These are phyloP conservation scores for Trachurus trachurus DNA, from an alignment of 2,797 vertebrate species.

Conservation along the genomic window DNA sequence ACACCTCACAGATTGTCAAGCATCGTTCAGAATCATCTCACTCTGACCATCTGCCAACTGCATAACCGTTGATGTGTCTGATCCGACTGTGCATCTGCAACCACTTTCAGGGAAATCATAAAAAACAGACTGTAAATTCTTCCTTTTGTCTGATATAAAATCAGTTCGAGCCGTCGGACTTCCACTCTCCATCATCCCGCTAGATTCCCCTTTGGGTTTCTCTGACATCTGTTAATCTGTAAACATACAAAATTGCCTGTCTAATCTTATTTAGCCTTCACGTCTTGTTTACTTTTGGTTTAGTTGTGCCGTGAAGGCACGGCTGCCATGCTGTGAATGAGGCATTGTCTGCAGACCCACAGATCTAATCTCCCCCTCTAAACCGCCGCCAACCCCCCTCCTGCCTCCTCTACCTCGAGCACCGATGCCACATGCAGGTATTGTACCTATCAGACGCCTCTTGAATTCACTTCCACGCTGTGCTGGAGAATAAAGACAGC, in stretches of 20 bases:
- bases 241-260: slow-evolving; percentile 79
- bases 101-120: slow-evolving; percentile 56
- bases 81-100: slow-evolving; percentile 62
- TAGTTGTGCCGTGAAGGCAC: slow-evolving; percentile 60
- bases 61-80: slow-evolving; percentile 46
- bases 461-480: slow-evolving; percentile 54
- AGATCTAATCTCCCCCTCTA: slow-evolving; percentile 75
- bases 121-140: slow-evolving; percentile 55
- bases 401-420: slow-evolving; percentile 58
- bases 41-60: slow-evolving; percentile 29
- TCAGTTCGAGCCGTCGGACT: slow-evolving; percentile 30
- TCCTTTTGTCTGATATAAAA: slow-evolving; percentile 45
- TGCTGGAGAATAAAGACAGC: slow-evolving; percentile 41
- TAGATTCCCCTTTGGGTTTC: slow-evolving; percentile 41
- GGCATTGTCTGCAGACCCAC: slow-evolving; percentile 76
- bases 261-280: slow-evolving; percentile 78
- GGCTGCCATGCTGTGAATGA: slow-evolving; percentile 77
- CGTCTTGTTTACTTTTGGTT: slow-evolving; percentile 80
- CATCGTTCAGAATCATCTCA: slow-evolving; percentile 52
- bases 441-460: slow-evolving; percentile 64
- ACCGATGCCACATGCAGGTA: slow-evolving; percentile 72
- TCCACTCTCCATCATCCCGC: slow-evolving; percentile 20
- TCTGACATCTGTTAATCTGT: slow-evolving; percentile 73
- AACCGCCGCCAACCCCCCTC: slow-evolving; percentile 51
- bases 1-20: slow-evolving; percentile 53